These are phyloP conservation scores for Crax fasciolata DNA, from an alignment of 2,797 vertebrate genomes.

Conservation along the genomic window DNA sequence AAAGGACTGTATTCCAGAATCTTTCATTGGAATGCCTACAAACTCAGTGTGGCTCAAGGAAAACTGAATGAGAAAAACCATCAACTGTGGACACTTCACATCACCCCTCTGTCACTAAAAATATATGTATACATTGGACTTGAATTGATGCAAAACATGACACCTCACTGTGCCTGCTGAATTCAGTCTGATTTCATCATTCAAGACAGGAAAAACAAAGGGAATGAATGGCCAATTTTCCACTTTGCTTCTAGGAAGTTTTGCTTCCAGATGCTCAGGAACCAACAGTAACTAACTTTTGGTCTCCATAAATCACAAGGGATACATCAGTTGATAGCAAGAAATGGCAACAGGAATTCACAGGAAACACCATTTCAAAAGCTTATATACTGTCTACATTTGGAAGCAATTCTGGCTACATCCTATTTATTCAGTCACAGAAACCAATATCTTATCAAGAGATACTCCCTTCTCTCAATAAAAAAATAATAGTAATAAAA, in stretches of 20 bases:
- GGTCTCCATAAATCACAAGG: background rate
- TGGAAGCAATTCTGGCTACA: background rate
- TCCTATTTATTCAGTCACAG: constrained; percentile 19
- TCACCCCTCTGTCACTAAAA: background rate
- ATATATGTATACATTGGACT: background rate
- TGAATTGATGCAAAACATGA: background rate
- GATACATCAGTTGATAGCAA: background rate
- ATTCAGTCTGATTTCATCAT: background rate
- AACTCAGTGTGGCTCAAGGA: background rate
- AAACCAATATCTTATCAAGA: background rate
- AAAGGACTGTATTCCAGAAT: background rate
- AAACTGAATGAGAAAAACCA: background rate
- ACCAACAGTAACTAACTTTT: background rate
- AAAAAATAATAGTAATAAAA: background rate
- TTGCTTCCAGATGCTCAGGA: background rate
- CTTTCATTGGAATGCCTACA: background rate
- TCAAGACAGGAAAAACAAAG: background rate
- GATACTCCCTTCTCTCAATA: background rate
- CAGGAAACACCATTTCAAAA: constrained; percentile 6
- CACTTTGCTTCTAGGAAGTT: background rate
- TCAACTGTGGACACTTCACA: background rate
- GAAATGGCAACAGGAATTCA: background rate
- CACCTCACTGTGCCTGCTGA: background rate
- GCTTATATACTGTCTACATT: background rate
- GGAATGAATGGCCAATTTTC: background rate